Evolutionary conservation across 2,888 invertebrate species (phyloP).

Genomic region (Tetanocera ferruginea): DNA sequence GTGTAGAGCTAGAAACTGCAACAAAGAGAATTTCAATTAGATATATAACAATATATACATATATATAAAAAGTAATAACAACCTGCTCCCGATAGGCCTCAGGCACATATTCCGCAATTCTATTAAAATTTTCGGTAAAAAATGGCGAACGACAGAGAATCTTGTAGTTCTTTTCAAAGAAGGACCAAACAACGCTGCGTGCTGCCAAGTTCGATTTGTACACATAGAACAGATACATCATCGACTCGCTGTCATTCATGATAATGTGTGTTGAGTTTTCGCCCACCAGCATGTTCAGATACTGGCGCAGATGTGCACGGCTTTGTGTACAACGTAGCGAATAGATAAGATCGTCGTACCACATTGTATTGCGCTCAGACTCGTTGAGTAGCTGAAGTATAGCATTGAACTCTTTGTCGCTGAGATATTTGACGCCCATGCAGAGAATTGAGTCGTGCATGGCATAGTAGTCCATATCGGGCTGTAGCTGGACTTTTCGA

Average conservation of each 20-base stretch:
- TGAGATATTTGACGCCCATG: conserved; percentile 57
- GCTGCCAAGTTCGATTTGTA: conserved; percentile 58
- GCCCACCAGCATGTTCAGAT: conserved; percentile 57
- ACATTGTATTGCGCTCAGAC: conserved; percentile 48
- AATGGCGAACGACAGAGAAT: conserved; percentile 51
- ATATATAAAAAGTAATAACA: neutral
- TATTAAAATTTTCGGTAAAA: conserved; percentile 59
- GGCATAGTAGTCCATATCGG: conserved; percentile 51
- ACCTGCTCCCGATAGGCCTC: conserved; percentile 52
- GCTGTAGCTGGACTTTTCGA: conserved; percentile 49
- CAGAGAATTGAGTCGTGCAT: conserved; percentile 58
- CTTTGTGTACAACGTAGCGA: conserved; percentile 60
- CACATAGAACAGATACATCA: conserved; percentile 59
- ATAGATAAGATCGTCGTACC: conserved; percentile 61
- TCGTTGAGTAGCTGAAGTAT: conserved; percentile 52
- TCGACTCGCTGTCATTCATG: conserved; percentile 55
- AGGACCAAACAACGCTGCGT: conserved; percentile 58
- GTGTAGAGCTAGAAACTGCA: conserved; percentile 56
- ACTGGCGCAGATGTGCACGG: conserved; percentile 55
- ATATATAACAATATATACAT: neutral
- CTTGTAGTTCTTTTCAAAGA: conserved; percentile 59
- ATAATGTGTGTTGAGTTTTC: conserved; percentile 58
- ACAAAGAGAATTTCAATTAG: neutral
- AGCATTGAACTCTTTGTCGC: conserved; percentile 56
- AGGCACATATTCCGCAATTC: conserved; percentile 58